Percentiles rank a stretch among this genome's conserved stretches.
Conservation (phyloP, 1,140 invertebrate genomes). For the Heliconius hewitsoni region DNA sequence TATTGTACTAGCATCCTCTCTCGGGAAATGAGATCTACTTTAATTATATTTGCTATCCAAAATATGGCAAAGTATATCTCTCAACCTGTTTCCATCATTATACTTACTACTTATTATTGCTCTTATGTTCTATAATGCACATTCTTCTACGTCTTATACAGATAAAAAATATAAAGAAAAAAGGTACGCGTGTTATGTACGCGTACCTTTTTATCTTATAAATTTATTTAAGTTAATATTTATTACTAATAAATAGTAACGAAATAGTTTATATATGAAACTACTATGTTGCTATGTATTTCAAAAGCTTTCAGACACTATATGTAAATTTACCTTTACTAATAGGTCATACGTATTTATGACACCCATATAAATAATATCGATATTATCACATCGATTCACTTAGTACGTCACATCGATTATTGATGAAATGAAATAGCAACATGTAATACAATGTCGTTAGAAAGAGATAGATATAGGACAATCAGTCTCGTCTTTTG, state of each 20-base stretch:
- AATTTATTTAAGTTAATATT: neutral
- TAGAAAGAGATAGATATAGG: constrained; percentile 47
- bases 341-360: constrained; percentile 1
- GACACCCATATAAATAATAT: neutral
- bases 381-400: constrained; percentile 11
- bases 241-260: neutral
- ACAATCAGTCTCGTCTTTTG: constrained; percentile 45
- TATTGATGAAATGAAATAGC: constrained; percentile 44
- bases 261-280: neutral
- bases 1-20: no score
- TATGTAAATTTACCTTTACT: constrained; percentile 1
- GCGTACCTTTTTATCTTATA: no score
- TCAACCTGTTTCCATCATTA: no score
- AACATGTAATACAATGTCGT: constrained; percentile 50
- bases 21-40: no score
- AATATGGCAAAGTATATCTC: no score
- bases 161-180: no score
- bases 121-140: no score
- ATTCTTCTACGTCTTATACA: no score
- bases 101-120: no score
- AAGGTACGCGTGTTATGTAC: no score
- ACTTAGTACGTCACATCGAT: constrained; percentile 23
- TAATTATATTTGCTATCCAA: no score
- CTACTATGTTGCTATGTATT: neutral
- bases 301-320: neutral